Evolutionary conservation across 2,113 vertebrate genomes (phyloP).

Genomic region (Reinhardtius hippoglossoides): DNA sequence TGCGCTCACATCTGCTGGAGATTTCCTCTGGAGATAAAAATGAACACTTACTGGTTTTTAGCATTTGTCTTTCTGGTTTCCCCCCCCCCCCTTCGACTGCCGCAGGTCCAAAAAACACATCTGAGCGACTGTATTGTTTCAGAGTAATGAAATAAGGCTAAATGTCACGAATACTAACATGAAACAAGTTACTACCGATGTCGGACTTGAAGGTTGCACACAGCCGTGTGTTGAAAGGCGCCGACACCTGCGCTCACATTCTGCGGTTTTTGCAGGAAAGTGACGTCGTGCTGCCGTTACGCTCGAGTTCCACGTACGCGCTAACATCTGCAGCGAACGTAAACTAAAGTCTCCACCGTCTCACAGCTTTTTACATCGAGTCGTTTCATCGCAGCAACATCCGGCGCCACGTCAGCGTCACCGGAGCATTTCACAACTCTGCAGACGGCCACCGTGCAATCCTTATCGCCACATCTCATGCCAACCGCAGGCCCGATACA

Average conservation of each 20-base stretch:
- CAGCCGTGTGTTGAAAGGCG: neutral
- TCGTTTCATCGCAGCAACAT: constrained; percentile 37
- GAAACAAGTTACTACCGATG: neutral
- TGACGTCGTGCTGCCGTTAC: neutral
- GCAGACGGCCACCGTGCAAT: neutral
- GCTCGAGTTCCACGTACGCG: constrained; percentile 8
- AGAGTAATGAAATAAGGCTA: neutral
- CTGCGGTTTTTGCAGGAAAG: neutral
- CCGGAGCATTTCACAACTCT: constrained; percentile 29
- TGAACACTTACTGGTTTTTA: constrained; percentile 24
- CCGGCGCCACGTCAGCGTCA: constrained; percentile 7
- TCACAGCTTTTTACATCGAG: neutral
- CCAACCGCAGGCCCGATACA: constrained; percentile 16
- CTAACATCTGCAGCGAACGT: neutral
- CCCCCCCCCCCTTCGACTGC: neutral
- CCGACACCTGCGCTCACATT: neutral
- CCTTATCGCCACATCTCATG: constrained; percentile 30
- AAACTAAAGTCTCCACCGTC: constrained; percentile 1
- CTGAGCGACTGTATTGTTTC: neutral
- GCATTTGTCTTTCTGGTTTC: neutral
- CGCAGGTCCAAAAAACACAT: neutral
- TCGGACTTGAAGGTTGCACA: neutral
- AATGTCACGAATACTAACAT: neutral
- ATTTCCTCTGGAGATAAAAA: constrained; percentile 65
- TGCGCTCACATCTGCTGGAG: constrained; percentile 51